Percentiles rank a stretch among this genome's conserved stretches.
These are phyloP conservation scores for Antrozous pallidus DNA, from an alignment of 2,797 vertebrate genomes.

Conservation along the genomic window DNA sequence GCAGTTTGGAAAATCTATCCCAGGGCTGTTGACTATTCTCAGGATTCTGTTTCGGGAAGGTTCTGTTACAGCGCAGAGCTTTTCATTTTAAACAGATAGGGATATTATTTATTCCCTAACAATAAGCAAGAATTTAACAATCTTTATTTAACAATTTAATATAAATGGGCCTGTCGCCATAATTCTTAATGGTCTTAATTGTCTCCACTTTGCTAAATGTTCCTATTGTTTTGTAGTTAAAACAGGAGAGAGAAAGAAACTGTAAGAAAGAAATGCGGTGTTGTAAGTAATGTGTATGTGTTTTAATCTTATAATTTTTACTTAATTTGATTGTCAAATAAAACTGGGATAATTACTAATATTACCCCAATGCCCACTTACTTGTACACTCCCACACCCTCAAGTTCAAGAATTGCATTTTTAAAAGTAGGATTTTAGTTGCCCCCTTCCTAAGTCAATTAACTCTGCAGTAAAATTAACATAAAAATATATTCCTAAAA, in stretches of 20 bases:
- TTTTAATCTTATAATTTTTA: constrained; percentile 23
- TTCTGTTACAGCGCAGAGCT: constrained; percentile 24
- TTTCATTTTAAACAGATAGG: constrained; percentile 17
- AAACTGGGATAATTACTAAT: constrained; percentile 6
- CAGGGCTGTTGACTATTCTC: constrained; percentile 15
- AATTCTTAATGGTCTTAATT: constrained; percentile 53
- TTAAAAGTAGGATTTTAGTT: constrained; percentile 2
- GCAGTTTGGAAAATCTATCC: constrained; percentile 63
- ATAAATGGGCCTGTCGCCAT: constrained; percentile 21
- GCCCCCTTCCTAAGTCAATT: constrained; percentile 45
- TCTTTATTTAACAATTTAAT: neutral
- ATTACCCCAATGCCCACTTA: neutral
- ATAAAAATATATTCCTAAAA: constrained; percentile 55
- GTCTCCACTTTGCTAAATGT: constrained; percentile 49
- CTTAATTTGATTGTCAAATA: constrained; percentile 45
- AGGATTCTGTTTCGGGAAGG: constrained; percentile 51
- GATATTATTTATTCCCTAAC: constrained; percentile 52
- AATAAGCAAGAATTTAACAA: neutral
- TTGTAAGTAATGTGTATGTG: neutral
- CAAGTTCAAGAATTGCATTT: constrained; percentile 50
- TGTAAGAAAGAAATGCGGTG: neutral
- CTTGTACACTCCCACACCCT: neutral
- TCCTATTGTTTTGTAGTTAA: constrained; percentile 37
- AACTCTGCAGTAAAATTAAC: constrained; percentile 53
- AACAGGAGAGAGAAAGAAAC: constrained; percentile 15